A percentile compares a stretch with the other conserved stretches of the same genome.
Evolutionary conservation across 2,888 invertebrate genomes (phyloP).

Genomic region (Stenodera caucasica): DNA sequence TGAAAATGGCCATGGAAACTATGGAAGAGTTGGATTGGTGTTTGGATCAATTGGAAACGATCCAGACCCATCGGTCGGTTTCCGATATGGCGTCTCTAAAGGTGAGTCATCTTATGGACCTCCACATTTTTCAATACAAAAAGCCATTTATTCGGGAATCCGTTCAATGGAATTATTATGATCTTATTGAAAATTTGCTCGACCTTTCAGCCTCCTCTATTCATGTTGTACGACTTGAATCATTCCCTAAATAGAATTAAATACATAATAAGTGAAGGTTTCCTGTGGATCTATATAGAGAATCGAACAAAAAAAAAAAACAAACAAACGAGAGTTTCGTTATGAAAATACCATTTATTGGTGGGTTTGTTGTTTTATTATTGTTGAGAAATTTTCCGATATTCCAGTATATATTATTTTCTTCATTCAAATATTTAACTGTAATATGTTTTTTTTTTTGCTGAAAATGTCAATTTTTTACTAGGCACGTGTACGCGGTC

Average conservation of each 20-base stretch:
- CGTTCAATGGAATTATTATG: no score
- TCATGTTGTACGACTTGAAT: neutral
- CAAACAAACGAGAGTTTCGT: neutral
- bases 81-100: conserved; percentile 99
- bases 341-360: neutral
- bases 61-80: conserved; percentile 98
- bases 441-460: neutral
- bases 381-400: neutral
- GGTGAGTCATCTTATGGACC: conserved; percentile 71
- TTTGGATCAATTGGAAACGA: conserved; percentile 98
- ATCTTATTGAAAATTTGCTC: no score
- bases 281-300: no score
- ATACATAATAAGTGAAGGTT: neutral
- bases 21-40: conserved; percentile 99
- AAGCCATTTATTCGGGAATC: no score
- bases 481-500: neutral
- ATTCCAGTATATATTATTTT: no score
- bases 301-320: no score
- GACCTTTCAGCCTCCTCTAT: no score
- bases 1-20: conserved; percentile 93
- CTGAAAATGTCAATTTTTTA: neutral
- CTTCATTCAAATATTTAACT: no score
- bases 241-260: neutral
- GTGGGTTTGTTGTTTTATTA: neutral
- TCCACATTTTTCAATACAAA: no score